Evolutionary conservation across 2,888 invertebrate species (phyloP).

Genomic region (Dinocampus coccinellae): DNA sequence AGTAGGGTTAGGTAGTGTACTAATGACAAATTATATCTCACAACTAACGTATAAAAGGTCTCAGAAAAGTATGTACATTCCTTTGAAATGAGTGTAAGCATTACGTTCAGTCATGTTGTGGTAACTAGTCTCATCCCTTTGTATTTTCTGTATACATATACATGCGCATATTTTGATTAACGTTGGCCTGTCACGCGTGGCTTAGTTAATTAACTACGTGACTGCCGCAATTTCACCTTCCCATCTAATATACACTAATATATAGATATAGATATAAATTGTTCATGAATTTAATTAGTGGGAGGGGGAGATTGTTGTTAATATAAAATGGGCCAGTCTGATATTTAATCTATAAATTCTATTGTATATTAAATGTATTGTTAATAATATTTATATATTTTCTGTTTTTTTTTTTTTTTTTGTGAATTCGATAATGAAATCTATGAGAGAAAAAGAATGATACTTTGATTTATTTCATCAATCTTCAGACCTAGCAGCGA

Average conservation of each 20-base stretch:
- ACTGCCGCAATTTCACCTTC: not conserved
- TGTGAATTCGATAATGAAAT: no score
- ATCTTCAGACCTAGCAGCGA: not conserved
- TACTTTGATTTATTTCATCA: not conserved
- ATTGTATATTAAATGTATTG: no score
- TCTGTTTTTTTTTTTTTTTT: no score
- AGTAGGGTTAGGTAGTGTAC: not conserved
- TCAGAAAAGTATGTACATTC: not conserved
- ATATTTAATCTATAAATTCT: no score
- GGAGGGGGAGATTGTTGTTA: no score
- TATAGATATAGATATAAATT: not conserved
- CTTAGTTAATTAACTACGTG: slow-evolving; percentile 33
- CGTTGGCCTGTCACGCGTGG: slow-evolving; percentile 18
- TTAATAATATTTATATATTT: no score
- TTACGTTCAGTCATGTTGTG: not conserved
- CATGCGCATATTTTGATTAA: slow-evolving; percentile 11
- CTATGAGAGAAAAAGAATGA: not conserved
- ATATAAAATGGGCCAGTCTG: no score
- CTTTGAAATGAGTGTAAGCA: not conserved
- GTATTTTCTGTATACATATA: not conserved
- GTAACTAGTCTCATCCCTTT: not conserved
- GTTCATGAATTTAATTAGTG: not conserved
- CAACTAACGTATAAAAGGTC: not conserved
- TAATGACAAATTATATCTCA: not conserved
- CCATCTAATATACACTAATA: not conserved